Evolutionary conservation across 2,888 invertebrate species (phyloP).

Genomic region (Drosophila eohydei): DNA sequence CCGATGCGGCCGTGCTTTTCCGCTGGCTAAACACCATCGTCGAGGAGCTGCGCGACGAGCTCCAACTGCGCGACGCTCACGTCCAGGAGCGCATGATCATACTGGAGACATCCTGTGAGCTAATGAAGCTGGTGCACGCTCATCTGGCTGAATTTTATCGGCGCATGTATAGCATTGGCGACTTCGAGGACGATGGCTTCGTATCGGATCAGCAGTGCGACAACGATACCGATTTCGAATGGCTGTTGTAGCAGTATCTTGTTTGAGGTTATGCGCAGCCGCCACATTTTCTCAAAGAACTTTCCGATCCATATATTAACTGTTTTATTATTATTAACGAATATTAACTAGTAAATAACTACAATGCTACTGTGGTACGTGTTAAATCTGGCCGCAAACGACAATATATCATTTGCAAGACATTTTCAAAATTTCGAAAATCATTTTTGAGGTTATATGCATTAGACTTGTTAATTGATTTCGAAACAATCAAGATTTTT

Average conservation of each 20-base stretch:
- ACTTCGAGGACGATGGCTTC: slow-evolving; percentile 19
- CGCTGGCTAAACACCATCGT: slow-evolving; percentile 60
- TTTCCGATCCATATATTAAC: no score
- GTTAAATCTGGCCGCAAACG: no score
- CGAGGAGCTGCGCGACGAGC: slow-evolving; percentile 44
- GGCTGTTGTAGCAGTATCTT: slow-evolving; percentile 14
- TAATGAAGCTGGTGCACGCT: slow-evolving; percentile 41
- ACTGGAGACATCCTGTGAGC: slow-evolving; percentile 51
- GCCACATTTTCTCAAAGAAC: no score
- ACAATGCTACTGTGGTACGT: no score
- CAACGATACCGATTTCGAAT: slow-evolving; percentile 30
- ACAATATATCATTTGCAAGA: no score
- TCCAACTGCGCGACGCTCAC: slow-evolving; percentile 32
- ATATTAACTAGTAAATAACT: no score
- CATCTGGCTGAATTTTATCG: slow-evolving; percentile 33
- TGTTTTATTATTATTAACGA: no score
- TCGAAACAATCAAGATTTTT: no score
- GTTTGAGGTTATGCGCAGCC: no score
- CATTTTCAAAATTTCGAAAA: no score
- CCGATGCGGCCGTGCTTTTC: slow-evolving; percentile 52
- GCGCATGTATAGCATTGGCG: neutral
- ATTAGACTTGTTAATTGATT: no score
- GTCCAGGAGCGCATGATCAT: slow-evolving; percentile 51
- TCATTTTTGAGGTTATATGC: no score
- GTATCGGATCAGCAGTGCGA: slow-evolving; percentile 12